Evolutionary conservation across 2,797 vertebrate genomes (phyloP).

Genomic region (Australoheros facetus): DNA sequence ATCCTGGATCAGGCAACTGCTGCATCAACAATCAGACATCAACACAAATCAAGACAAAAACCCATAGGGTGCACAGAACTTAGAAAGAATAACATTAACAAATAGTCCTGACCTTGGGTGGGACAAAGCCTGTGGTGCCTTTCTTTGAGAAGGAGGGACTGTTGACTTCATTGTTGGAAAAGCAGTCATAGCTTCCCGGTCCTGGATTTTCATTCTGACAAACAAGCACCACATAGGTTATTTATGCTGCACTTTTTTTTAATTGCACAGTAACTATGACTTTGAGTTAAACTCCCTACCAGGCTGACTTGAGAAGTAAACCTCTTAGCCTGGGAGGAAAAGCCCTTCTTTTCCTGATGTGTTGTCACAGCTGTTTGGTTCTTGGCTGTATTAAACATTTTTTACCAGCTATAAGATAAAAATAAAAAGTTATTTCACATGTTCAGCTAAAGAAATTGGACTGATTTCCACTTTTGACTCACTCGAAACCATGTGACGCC

Average conservation of each 20-base stretch:
- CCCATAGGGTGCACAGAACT: neutral
- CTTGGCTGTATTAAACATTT: slow-evolving; percentile 72
- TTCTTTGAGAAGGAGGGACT: slow-evolving; percentile 84
- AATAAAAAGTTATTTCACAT: neutral
- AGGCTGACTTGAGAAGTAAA: slow-evolving; percentile 63
- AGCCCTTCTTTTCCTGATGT: slow-evolving; percentile 73
- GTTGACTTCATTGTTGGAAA: slow-evolving; percentile 60
- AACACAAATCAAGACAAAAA: neutral
- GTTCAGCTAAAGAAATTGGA: neutral
- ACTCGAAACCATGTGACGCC: slow-evolving; percentile 26
- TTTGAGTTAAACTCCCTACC: slow-evolving; percentile 58
- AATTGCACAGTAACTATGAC: neutral
- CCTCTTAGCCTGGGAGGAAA: slow-evolving; percentile 78
- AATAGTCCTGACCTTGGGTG: slow-evolving; percentile 76
- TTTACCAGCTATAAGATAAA: slow-evolving; percentile 40
- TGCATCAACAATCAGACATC: neutral
- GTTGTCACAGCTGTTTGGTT: slow-evolving; percentile 42
- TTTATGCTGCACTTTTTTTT: neutral
- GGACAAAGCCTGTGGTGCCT: slow-evolving; percentile 83
- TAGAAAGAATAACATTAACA: no score
- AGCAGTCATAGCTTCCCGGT: slow-evolving; percentile 76
- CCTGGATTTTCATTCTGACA: slow-evolving; percentile 82
- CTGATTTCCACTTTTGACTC: slow-evolving; percentile 8
- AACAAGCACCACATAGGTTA: slow-evolving; percentile 21
- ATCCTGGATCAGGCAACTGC: neutral